phyloP scores from a whole-genome alignment of 2,113 vertebrate species.

The Pleuronectes platessa region DNA sequence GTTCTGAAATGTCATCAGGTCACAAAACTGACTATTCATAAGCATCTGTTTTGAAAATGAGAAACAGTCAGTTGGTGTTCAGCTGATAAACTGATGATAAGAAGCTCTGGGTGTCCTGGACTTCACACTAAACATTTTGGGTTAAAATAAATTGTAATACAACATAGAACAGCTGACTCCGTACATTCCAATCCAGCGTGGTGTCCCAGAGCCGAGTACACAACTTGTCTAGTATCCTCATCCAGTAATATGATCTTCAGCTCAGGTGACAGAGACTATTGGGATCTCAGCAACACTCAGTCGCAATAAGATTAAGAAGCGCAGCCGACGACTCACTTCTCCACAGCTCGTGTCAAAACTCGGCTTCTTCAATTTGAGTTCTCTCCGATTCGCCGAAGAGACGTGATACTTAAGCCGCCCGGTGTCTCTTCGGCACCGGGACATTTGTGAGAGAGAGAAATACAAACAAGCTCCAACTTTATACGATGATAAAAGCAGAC shows the following conservation, averaged over 20 bases:
- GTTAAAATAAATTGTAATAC: neutral
- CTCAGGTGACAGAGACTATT: conserved; percentile 23
- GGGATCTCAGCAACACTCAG: conserved; percentile 17
- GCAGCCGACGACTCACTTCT: conserved; percentile 15
- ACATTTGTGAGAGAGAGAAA: too few species aligned
- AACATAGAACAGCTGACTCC: neutral
- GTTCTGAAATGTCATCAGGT: too few species aligned
- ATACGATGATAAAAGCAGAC: conserved; percentile 53
- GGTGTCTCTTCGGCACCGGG: neutral
- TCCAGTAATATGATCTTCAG: neutral
- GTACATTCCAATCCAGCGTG: neutral
- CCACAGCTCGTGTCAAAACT: conserved; percentile 31
- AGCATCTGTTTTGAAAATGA: too few species aligned
- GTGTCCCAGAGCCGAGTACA: neutral
- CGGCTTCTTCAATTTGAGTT: conserved; percentile 55
- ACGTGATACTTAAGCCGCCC: conserved; percentile 24
- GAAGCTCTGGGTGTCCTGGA: neutral
- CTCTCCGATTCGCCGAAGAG: conserved; percentile 23
- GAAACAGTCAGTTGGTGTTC: neutral
- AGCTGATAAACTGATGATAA: neutral
- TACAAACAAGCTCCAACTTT: conserved; percentile 10
- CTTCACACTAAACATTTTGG: neutral
- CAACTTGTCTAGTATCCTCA: neutral
- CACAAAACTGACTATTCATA: too few species aligned
- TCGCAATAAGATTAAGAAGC: conserved; percentile 27